Evolutionary conservation across 2,113 vertebrate species (phyloP), one percentile per base, ranked within the genome.

Genomic region (Ammodytes marinus): DNA sequence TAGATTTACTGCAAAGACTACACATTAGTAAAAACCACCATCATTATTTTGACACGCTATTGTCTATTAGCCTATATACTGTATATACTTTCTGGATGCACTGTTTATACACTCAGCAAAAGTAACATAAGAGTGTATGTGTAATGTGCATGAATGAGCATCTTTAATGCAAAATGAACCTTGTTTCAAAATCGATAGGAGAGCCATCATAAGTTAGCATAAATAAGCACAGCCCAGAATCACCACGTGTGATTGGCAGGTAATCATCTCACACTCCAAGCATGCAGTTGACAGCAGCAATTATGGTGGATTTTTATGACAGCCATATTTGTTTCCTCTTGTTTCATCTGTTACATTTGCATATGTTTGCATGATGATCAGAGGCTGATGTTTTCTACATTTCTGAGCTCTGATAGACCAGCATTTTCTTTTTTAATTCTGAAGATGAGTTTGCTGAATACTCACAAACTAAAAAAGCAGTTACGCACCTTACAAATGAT

Each of bases 231-330:
- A 74, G 64, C 7, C 54, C 19, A 52, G 27, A 49, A 39, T 49
- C 19, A 67, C 15, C 45, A 55, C 8, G 46, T 52, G 63, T 76
- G 84, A 78, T 37, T 79, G 79, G 42, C 80, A 82, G 70, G 45
- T 69, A 68, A 79, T 79, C 70, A 57, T 64, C 49, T 75, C 49
- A 47, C 54, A 17, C 58, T 10, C 17, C 59, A 81, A 77, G 77
- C 69, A 43, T 74, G 64, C 60, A 54, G 17, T 27, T 80, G 69
- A 72, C 81, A 69, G 52, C 19, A 69, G 4, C 27, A 43, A 65
- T 73, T 74, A 76, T 69, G 17, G 63, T 45, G 2, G 11, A 50
- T 72, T 68, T 70, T 55, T 59, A 60, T 63, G 73, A 80, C 0
- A 63, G 70, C 54, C 14, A 17, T 42, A 37, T 68, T 64, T 63